These are phyloP conservation scores for Nasonia oneida DNA, from an alignment of 2,888 invertebrate species.

Conservation along the genomic window DNA sequence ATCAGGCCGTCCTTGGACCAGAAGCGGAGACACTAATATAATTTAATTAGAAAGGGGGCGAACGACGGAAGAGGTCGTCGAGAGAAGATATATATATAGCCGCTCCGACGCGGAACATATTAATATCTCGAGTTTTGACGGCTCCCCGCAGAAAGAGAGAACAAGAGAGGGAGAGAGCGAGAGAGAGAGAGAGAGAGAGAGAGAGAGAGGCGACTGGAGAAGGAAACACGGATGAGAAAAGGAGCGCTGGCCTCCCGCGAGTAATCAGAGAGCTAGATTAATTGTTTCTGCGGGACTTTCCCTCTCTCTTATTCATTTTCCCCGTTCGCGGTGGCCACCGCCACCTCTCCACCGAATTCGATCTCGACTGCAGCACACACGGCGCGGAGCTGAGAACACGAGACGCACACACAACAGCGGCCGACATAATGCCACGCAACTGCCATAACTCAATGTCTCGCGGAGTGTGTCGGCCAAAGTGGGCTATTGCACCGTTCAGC, in stretches of 20 bases:
- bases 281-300: slow-evolving; percentile 76
- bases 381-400: not conserved
- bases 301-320: not conserved
- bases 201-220: slow-evolving; percentile 47
- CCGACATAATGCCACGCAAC: slow-evolving; percentile 66
- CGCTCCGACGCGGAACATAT: slow-evolving; percentile 75
- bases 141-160: slow-evolving; percentile 61
- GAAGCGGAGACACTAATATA: slow-evolving; percentile 45
- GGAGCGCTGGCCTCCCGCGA: slow-evolving; percentile 61
- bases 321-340: not conserved
- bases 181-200: slow-evolving; percentile 34
- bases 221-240: slow-evolving; percentile 40
- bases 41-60: slow-evolving; percentile 57
- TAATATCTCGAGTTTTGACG: slow-evolving; percentile 79
- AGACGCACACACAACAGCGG: slow-evolving; percentile 66
- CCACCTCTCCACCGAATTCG: not conserved
- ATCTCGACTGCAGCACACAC: not conserved
- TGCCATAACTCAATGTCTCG: slow-evolving; percentile 68
- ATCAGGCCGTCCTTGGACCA: not conserved
- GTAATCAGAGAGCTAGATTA: slow-evolving; percentile 78
- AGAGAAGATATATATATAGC: slow-evolving; percentile 52
- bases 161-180: slow-evolving; percentile 35
- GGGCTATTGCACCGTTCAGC: not conserved
- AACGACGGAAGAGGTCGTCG: not conserved
- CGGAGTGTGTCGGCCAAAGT: slow-evolving; percentile 27